Evolutionary conservation across 2,113 vertebrate genomes (phyloP), one percentile per base, ranked within the genome.

Genomic region (Dromiciops gliroides): DNA sequence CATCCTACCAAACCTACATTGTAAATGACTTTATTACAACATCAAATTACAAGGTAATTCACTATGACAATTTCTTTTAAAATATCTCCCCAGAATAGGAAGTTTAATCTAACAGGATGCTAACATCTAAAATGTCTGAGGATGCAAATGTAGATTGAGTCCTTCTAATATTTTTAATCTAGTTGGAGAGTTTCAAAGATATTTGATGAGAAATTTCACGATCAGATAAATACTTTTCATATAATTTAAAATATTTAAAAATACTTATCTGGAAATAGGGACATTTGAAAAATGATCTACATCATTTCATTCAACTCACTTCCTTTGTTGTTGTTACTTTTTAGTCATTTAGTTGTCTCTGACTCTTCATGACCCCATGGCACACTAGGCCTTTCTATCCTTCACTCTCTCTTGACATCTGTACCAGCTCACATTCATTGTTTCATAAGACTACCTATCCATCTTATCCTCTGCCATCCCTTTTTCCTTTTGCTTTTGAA

Each of bases 31-130:
- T 11, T 89, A 48, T 24, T 44, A 60, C 16, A 90, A 93, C 0
- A 90, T 60, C 11, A 92, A 94, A 67, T 89, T 92, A 89, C 92
- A 47, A 19, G 93, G 53, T 93, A 56, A 93, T 83, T 94, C 31
- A 93, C 47, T 95, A 16, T 75, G 53, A 60, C 2, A 11, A 3
- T 91, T 91, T 93, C 3, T 51, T 92, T 52, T 28, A 75, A 89
- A 92, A 91, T 88, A 14, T 50, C 26, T 83, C 56, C 28, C 19
- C 6, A 67, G 91, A 49, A 95, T 47, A 83, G 0, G 93, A 91
- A 92, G 47, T 52, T n/a, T 53, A 91, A 93, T 96, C 37, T 51
- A 93, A 31, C 75, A 97, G 11, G 11, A 19, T 94, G 22, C 3
- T 37, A 44, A n/a, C 53, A 44, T 89, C 31, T 37, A 11, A 93